A percentile compares a stretch with the other conserved stretches of the same genome.
Conservation (phyloP, 2,113 vertebrate genomes). For the Tringa solitaria region DNA sequence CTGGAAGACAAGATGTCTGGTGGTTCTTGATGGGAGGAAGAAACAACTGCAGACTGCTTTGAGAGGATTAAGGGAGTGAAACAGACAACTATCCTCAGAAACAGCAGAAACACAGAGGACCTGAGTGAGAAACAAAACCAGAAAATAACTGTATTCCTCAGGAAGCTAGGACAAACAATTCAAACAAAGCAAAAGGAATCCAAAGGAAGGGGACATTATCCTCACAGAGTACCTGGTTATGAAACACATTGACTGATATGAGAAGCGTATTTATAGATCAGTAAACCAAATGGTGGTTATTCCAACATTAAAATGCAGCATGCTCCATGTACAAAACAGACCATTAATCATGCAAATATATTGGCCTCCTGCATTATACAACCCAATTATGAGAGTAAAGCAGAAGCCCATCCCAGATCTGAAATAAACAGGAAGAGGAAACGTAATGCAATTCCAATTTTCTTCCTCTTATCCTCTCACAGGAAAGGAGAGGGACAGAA, state of each 20-base stretch:
- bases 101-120: not conserved
- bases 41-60: not conserved
- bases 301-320: not conserved
- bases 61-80: not conserved
- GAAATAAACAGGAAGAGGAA: not conserved
- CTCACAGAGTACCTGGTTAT: not conserved
- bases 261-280: not conserved
- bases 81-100: not conserved
- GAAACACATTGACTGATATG: not conserved
- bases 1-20: not conserved
- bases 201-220: not conserved
- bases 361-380: not conserved
- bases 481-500: not conserved
- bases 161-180: not conserved
- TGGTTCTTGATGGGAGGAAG: not conserved
- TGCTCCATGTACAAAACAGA: not conserved
- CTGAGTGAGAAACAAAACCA: not conserved
- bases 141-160: not conserved
- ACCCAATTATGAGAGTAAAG: conserved; percentile 1
- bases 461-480: not conserved
- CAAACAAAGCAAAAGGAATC: not conserved
- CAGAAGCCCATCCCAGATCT: not conserved
- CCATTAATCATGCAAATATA: not conserved
- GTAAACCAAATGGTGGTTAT: not conserved
- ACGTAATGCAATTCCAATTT: not conserved